Percentiles rank a stretch among this genome's conserved stretches.
These are phyloP conservation scores for Trichoplusia ni DNA, from an alignment of 1,140 invertebrate species.

Conservation along the genomic window DNA sequence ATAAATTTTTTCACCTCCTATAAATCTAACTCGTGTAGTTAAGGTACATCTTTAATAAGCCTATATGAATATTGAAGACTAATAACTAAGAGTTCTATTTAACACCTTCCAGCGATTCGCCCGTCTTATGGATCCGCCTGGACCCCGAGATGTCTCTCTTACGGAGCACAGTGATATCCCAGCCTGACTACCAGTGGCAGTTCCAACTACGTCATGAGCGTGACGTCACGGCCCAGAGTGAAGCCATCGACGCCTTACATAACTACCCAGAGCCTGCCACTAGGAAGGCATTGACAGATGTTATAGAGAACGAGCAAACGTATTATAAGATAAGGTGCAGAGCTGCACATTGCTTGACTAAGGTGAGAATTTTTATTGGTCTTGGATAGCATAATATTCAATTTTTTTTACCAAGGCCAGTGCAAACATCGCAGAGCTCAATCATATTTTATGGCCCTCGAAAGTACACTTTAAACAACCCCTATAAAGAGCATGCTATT, in stretches of 20 bases:
- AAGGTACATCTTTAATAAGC: no score
- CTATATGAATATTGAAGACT: no score
- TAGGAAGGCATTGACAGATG: conserved; percentile 93
- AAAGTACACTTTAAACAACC: no score
- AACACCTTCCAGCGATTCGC: conserved; percentile 91
- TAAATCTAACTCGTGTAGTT: no score
- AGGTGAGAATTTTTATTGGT: conserved; percentile 77
- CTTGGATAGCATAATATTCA: no score
- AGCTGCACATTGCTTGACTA: conserved; percentile 94
- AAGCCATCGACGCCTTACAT: conserved; percentile 95
- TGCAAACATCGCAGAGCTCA: no score
- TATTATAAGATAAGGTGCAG: conserved; percentile 95
- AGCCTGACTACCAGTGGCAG: conserved; percentile 99
- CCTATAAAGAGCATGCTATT: no score
- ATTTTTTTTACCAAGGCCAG: no score
- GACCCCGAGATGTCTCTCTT: conserved; percentile 99
- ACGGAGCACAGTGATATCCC: conserved; percentile 94
- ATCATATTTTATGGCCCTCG: no score
- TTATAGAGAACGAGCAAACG: conserved; percentile 96
- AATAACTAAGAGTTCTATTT: no score
- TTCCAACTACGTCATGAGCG: conserved; percentile 98
- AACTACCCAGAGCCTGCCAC: conserved; percentile 94
- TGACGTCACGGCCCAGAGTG: conserved; percentile 96
- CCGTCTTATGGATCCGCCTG: conserved; percentile 98
- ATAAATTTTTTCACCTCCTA: no score